A percentile compares a stretch with the other conserved stretches of the same genome.
These are phyloP conservation scores for Tuta absoluta DNA, from an alignment of 2,888 invertebrate genomes.

Conservation along the genomic window DNA sequence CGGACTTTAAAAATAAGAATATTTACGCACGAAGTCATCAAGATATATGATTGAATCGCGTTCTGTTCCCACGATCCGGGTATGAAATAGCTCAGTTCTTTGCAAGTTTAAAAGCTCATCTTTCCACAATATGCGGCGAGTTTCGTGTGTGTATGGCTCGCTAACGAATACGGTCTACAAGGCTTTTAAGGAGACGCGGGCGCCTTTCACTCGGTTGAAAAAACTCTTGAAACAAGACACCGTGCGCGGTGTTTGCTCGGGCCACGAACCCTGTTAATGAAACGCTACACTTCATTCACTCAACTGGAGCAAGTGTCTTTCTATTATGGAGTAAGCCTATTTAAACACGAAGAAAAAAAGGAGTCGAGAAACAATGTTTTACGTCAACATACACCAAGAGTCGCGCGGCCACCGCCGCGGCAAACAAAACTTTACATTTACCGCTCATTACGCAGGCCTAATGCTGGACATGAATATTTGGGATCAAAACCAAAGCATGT, in stretches of 20 bases:
- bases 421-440: slow-evolving; percentile 23
- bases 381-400: slow-evolving; percentile 28
- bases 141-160: slow-evolving; percentile 52
- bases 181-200: slow-evolving; percentile 73
- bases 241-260: slow-evolving; percentile 63
- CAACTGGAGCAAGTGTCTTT: slow-evolving; percentile 58
- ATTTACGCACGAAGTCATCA: slow-evolving; percentile 7
- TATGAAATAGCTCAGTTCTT: slow-evolving; percentile 2
- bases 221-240: slow-evolving; percentile 73
- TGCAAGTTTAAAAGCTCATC: slow-evolving; percentile 37
- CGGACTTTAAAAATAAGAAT: not conserved
- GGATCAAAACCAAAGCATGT: slow-evolving; percentile 7
- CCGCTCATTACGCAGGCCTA: slow-evolving; percentile 12
- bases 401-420: not conserved
- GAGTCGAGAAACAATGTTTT: slow-evolving; percentile 31
- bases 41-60: slow-evolving; percentile 8
- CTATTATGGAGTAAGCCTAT: slow-evolving; percentile 44
- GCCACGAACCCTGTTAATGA: slow-evolving; percentile 66
- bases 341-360: slow-evolving; percentile 36
- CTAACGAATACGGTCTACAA: slow-evolving; percentile 71
- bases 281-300: slow-evolving; percentile 72
- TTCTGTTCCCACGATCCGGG: slow-evolving; percentile 6
- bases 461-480: not conserved
- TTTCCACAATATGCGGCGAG: slow-evolving; percentile 56
- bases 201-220: slow-evolving; percentile 70